phyloP scores from a whole-genome alignment of 2,113 vertebrate species.

The Chelonoidis abingdonii region DNA sequence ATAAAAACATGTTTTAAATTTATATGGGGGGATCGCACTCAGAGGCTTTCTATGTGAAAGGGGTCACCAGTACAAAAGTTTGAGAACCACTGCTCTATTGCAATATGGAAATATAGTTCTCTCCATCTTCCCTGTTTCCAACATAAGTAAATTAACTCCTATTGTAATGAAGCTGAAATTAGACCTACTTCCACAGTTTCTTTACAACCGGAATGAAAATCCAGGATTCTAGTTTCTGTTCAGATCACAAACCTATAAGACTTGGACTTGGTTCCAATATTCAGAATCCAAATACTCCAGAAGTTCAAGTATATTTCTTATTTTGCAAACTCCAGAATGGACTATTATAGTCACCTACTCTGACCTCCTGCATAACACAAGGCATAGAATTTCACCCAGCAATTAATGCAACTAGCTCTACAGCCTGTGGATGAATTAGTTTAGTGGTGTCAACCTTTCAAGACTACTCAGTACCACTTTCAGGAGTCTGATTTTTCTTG shows the following conservation, averaged over 20 bases:
- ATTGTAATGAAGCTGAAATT: constrained; percentile 47
- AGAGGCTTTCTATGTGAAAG: no score
- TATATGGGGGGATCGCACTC: no score
- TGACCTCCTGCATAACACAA: not conserved
- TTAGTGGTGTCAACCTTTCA: no score
- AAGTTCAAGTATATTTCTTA: not conserved
- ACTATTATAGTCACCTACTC: not conserved
- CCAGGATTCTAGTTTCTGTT: not conserved
- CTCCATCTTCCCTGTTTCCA: not conserved
- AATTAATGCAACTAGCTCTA: not conserved
- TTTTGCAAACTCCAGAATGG: not conserved
- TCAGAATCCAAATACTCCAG: not conserved
- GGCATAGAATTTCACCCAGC: not conserved
- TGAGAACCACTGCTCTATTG: not conserved
- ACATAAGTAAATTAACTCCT: constrained; percentile 53
- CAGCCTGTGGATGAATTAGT: not conserved
- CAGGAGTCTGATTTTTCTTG: no score
- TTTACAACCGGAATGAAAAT: not conserved
- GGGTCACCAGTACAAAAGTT: no score
- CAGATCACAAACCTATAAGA: not conserved
- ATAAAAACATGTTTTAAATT: no score
- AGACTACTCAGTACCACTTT: no score
- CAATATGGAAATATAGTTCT: not conserved
- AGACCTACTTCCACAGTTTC: not conserved
- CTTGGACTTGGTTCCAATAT: not conserved